Evolutionary conservation across 1,140 invertebrate species (phyloP), one percentile per base, ranked within the genome.

Genomic region (Drosophila ercepeae): DNA sequence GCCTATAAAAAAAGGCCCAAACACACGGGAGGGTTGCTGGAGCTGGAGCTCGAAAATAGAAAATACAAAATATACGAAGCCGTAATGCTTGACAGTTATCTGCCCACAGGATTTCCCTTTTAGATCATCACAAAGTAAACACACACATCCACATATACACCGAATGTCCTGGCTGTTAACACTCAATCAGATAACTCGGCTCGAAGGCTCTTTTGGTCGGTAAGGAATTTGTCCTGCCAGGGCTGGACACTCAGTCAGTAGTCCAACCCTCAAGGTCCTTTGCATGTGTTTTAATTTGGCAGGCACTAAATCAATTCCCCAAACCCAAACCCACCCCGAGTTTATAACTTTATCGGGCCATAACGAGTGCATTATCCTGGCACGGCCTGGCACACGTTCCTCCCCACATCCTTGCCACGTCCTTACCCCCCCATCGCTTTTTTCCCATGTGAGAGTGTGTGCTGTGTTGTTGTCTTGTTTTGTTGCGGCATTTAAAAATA

Each of bases 401-500:
- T 41, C 36, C 9, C 29, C 29, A 32, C 29, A 32, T 32, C 29
- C 29, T 32, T 32, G 9, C 29, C 2, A 8, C 5, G 36, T 49
- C 25, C 39, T 18, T 18, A 41, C 21, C 6, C 11, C 7, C 18
- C 34, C 42, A 36, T 19, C 1, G n/a, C 19, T 19, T 21, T 60
- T 44, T 25, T 54, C 18, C 8, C 39, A 39, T 14, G 13, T 16
- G n/a, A n/a, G n/a, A n/a, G n/a, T n/a, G n/a, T n/a, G n/a, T n/a
- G n/a, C n/a, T n/a, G 4, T n/a, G 27, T 9, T 14, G 16, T 27
- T 39, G 49, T 65, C 54, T 78, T 78, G 78, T 84, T 78, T 76
- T 78, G 68, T 58, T 73, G 73, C 82, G 78, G 88, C 78, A 90
- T 90, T 90, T 90, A 90, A 90, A 90, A 90, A 90, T 90, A 90